phyloP scores from a whole-genome alignment of 2,797 vertebrate species.

The Anabas testudineus region DNA sequence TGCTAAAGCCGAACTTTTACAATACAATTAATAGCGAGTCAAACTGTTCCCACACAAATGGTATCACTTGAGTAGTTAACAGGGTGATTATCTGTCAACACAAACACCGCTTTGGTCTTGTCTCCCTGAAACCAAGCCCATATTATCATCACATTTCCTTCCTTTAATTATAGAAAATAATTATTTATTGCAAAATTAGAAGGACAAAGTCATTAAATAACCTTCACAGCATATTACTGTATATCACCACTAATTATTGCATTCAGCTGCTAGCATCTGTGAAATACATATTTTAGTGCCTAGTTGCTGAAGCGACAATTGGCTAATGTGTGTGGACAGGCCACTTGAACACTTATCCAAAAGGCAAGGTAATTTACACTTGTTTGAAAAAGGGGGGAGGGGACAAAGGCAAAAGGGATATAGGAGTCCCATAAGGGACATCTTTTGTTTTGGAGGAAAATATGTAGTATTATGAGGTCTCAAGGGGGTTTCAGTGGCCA shows the following conservation, averaged over 20 bases:
- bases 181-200: slow-evolving; percentile 73
- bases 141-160: slow-evolving; percentile 66
- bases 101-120: slow-evolving; percentile 61
- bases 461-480: slow-evolving; percentile 82
- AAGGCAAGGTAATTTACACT: slow-evolving; percentile 79
- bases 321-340: slow-evolving; percentile 74
- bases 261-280: slow-evolving; percentile 71
- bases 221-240: slow-evolving; percentile 70
- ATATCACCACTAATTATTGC: slow-evolving; percentile 71
- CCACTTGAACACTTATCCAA: slow-evolving; percentile 71
- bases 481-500: slow-evolving; percentile 78
- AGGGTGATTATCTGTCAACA: slow-evolving; percentile 66
- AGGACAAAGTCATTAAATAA: slow-evolving; percentile 76
- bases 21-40: slow-evolving; percentile 77
- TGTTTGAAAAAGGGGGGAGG: slow-evolving; percentile 70
- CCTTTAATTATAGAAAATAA: slow-evolving; percentile 72
- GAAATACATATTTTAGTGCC: slow-evolving; percentile 75
- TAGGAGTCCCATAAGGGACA: slow-evolving; percentile 76
- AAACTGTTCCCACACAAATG: slow-evolving; percentile 53
- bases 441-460: slow-evolving; percentile 81
- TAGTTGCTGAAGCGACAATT: slow-evolving; percentile 72
- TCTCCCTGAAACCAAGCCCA: slow-evolving; percentile 55
- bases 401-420: slow-evolving; percentile 67
- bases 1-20: slow-evolving; percentile 78
- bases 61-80: slow-evolving; percentile 61